Conservation (phyloP, 2,797 vertebrate genomes). For the Myotis planiceps region DNA sequence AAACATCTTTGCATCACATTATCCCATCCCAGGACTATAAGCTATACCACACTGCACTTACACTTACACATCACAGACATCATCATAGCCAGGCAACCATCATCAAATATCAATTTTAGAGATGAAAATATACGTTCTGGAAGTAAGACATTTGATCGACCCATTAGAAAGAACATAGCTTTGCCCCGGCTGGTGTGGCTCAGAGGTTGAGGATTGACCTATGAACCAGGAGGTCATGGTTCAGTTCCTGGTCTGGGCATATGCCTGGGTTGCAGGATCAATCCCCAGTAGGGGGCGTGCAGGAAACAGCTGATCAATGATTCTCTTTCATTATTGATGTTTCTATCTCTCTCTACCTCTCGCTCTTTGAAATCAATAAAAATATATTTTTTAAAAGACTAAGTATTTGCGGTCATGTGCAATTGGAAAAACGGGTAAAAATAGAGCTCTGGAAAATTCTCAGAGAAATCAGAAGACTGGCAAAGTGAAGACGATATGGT, state of each 20-base stretch:
- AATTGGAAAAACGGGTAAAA: neutral
- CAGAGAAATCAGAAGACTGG: neutral
- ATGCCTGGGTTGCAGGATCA: no score
- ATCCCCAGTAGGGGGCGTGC: no score
- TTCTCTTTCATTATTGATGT: no score
- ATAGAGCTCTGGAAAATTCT: neutral
- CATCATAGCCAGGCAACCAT: neutral
- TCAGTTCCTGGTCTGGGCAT: no score
- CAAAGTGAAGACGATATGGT: neutral
- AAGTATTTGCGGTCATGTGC: neutral
- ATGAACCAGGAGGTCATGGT: no score
- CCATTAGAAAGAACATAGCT: neutral
- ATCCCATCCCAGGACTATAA: neutral
- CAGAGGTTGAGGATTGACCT: no score
- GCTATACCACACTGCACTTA: no score
- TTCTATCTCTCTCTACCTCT: no score
- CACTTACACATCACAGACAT: neutral
- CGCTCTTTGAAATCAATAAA: no score
- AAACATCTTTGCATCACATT: neutral
- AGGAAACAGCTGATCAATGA: no score
- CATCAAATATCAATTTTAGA: neutral
- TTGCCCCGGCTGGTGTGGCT: neutral
- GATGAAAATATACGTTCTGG: neutral
- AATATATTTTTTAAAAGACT: no score
- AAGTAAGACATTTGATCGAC: neutral